Percentiles rank a stretch among this genome's conserved stretches.
Evolutionary conservation across 2,888 invertebrate genomes (phyloP).

Genomic region (Mythimna vitellina): DNA sequence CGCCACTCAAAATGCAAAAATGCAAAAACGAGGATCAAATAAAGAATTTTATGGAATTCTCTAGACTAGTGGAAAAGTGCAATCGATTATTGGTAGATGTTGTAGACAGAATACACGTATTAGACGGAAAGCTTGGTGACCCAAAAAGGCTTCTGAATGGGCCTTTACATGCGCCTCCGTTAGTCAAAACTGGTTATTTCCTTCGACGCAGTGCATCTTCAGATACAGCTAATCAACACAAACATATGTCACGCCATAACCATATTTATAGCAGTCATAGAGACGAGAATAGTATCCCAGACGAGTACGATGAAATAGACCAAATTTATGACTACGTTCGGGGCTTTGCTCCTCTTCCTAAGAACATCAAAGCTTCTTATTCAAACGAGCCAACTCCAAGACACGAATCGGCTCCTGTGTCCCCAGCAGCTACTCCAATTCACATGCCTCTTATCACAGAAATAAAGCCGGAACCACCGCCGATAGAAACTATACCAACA

Average conservation of each 20-base stretch:
- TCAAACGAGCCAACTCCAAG: slow-evolving; percentile 83
- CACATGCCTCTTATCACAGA: slow-evolving; percentile 90
- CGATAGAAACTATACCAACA: slow-evolving; percentile 97
- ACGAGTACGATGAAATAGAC: slow-evolving; percentile 98
- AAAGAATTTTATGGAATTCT: slow-evolving; percentile 94
- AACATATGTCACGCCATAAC: slow-evolving; percentile 87
- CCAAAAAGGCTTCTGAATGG: slow-evolving; percentile 86
- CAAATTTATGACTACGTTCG: slow-evolving; percentile 99
- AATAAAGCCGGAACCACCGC: slow-evolving; percentile 96
- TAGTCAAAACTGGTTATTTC: slow-evolving; percentile 92
- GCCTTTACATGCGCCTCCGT: slow-evolving; percentile 83
- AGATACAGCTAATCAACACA: slow-evolving; percentile 92
- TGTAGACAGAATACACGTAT: slow-evolving; percentile 95
- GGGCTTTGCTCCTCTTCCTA: slow-evolving; percentile 97
- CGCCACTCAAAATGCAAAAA: slow-evolving; percentile 95
- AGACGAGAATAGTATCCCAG: slow-evolving; percentile 92
- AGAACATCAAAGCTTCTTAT: slow-evolving; percentile 93
- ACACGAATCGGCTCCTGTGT: slow-evolving; percentile 90
- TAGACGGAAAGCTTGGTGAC: slow-evolving; percentile 95
- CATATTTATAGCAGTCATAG: slow-evolving; percentile 90
- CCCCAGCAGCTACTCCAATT: slow-evolving; percentile 89
- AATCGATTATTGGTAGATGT: slow-evolving; percentile 94
- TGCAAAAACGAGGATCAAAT: slow-evolving; percentile 96
- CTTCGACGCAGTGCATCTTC: slow-evolving; percentile 95
- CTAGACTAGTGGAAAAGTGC: slow-evolving; percentile 94